Evolutionary conservation across 2,797 vertebrate genomes (phyloP).

Genomic region (Ispidina lecontei): DNA sequence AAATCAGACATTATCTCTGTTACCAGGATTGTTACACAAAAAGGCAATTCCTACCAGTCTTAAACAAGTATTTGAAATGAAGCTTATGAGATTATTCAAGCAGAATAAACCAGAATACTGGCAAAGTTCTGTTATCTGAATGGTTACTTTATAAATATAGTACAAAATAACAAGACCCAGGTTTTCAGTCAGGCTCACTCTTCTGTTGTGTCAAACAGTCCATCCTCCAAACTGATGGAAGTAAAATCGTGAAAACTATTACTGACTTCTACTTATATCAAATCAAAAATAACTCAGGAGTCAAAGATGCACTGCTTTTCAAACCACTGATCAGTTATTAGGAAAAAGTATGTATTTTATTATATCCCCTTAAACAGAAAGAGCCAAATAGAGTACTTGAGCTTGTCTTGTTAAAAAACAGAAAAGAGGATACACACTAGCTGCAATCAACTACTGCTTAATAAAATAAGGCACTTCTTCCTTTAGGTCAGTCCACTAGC

Average conservation of each 20-base stretch:
- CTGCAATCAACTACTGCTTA: not conserved
- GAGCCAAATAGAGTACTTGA: constrained; percentile 20
- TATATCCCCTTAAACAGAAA: constrained; percentile 14
- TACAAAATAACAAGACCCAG: not conserved
- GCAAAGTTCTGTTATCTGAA: not conserved
- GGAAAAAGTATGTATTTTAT: not conserved
- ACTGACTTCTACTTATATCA: not conserved
- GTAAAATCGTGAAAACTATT: not conserved
- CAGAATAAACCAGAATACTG: not conserved
- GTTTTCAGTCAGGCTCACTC: not conserved
- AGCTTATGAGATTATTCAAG: not conserved
- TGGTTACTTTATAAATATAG: not conserved
- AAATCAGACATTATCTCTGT: constrained; percentile 47
- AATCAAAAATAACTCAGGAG: not conserved
- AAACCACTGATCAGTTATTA: not conserved
- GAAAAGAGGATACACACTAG: not conserved
- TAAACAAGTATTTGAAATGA: constrained; percentile 13
- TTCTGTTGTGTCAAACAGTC: not conserved
- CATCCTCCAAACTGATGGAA: not conserved
- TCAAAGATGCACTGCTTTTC: not conserved
- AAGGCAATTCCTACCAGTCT: not conserved
- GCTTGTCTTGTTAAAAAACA: not conserved
- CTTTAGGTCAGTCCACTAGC: not conserved
- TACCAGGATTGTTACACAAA: not conserved
- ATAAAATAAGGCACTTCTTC: constrained; percentile 66